Evolutionary conservation across 2,888 invertebrate species (phyloP).

Genomic region (Idaea dimidiata): DNA sequence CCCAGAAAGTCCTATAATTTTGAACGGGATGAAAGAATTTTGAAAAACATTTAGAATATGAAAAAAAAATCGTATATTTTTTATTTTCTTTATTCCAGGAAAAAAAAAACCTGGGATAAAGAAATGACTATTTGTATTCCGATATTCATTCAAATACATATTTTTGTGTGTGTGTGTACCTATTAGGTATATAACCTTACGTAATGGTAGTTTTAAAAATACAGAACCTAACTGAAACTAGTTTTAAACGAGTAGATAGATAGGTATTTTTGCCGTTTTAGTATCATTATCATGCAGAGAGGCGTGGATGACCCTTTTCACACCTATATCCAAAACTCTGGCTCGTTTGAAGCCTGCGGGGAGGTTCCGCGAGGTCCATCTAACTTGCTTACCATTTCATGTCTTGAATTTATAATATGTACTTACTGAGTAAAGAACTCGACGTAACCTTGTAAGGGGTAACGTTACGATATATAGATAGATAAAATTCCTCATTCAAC

Average conservation of each 20-base stretch:
- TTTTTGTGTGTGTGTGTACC: too few species aligned
- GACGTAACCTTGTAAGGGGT: background rate
- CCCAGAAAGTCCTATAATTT: too few species aligned
- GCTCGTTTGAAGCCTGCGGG: constrained; percentile 14
- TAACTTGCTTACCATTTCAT: constrained; percentile 31
- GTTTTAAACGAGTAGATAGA: constrained; percentile 7
- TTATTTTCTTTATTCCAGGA: too few species aligned
- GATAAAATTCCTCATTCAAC: too few species aligned
- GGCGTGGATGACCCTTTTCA: constrained; percentile 23
- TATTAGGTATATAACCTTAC: too few species aligned
- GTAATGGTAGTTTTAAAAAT: background rate
- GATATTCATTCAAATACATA: too few species aligned
- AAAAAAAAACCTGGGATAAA: background rate
- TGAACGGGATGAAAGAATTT: too few species aligned
- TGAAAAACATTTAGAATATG: too few species aligned
- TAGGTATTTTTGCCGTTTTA: constrained; percentile 13
- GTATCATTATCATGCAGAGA: constrained; percentile 25
- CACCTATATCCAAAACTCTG: constrained; percentile 24
- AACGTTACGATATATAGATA: too few species aligned
- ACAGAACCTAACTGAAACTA: background rate
- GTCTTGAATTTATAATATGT: constrained; percentile 28
- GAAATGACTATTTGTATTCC: background rate
- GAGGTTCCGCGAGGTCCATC: constrained; percentile 17
- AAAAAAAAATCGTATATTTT: too few species aligned
- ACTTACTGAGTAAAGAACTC: background rate